Evolutionary conservation across 1,140 invertebrate genomes (phyloP).

Genomic region (Ectropis grisescens): DNA sequence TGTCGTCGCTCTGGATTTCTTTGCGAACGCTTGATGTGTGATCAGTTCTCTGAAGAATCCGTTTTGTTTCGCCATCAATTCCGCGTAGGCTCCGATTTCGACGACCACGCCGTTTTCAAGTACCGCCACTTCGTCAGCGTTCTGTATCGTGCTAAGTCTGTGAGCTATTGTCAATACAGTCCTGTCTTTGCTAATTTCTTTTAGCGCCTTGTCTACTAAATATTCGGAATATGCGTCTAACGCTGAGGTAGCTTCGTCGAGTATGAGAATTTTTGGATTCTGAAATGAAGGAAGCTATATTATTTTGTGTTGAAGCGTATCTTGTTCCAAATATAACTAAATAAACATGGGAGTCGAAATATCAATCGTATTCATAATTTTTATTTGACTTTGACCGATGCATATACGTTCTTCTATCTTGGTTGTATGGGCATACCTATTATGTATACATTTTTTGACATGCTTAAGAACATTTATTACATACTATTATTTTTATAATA

Average conservation of each 20-base stretch:
- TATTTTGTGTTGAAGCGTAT: too few relatives aligned
- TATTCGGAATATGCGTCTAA: constrained; percentile 92
- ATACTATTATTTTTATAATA: too few relatives aligned
- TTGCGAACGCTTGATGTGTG: constrained; percentile 40
- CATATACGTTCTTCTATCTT: too few relatives aligned
- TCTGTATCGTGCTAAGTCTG: constrained; percentile 91
- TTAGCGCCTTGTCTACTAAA: constrained; percentile 89
- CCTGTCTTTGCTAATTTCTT: constrained; percentile 81
- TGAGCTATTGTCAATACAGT: constrained; percentile 95
- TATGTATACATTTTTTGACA: too few relatives aligned
- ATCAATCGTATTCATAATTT: too few relatives aligned
- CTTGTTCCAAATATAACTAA: too few relatives aligned
- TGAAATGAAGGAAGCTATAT: constrained; percentile 68
- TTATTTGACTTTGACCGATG: too few relatives aligned
- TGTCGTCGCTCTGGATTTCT: constrained; percentile 24
- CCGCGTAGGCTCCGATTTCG: constrained; percentile 85
- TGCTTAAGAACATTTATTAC: too few relatives aligned
- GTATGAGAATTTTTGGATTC: constrained; percentile 86
- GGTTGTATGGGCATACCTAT: too few relatives aligned
- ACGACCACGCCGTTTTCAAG: constrained; percentile 84
- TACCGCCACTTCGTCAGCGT: constrained; percentile 92
- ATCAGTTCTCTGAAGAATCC: constrained; percentile 54
- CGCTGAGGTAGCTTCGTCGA: constrained; percentile 94
- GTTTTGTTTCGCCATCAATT: constrained; percentile 41
- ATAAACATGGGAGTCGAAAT: too few relatives aligned